phyloP scores from a whole-genome alignment of 2,113 vertebrate genomes.

The Kobus ellipsiprymnus region DNA sequence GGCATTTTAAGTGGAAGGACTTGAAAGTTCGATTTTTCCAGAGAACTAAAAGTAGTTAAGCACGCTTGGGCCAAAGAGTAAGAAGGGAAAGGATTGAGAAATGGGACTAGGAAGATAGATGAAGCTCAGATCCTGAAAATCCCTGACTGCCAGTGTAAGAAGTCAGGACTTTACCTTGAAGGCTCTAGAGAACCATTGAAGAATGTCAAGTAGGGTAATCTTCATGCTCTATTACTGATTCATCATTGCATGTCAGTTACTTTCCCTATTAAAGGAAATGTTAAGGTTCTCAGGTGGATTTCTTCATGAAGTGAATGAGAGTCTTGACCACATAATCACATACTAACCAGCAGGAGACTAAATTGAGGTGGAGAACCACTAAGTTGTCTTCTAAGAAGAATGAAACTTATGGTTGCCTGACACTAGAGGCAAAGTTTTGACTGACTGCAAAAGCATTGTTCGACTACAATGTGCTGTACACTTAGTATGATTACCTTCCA shows the following conservation, averaged over 20 bases:
- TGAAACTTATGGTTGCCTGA: neutral
- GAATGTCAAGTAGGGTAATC: slow-evolving; percentile 30
- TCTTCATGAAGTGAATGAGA: slow-evolving; percentile 4
- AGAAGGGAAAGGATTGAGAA: neutral
- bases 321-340: neutral
- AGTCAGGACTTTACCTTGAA: neutral
- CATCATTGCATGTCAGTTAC: neutral
- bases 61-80: neutral
- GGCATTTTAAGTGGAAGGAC: neutral
- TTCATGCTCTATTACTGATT: slow-evolving; percentile 14
- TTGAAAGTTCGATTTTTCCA: neutral
- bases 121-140: neutral
- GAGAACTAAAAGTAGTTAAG: neutral
- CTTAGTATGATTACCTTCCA: neutral
- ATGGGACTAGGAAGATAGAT: neutral
- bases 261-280: slow-evolving; percentile 35
- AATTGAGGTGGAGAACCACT: neutral
- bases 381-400: neutral
- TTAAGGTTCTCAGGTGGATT: slow-evolving; percentile 18
- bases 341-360: neutral
- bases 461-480: neutral
- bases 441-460: neutral
- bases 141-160: neutral
- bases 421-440: neutral
- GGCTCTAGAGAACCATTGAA: slow-evolving; percentile 1